Base-by-base conservation (phyloP, 2,797 vertebrate genomes). In the Chloroceryle amazona region DNA sequence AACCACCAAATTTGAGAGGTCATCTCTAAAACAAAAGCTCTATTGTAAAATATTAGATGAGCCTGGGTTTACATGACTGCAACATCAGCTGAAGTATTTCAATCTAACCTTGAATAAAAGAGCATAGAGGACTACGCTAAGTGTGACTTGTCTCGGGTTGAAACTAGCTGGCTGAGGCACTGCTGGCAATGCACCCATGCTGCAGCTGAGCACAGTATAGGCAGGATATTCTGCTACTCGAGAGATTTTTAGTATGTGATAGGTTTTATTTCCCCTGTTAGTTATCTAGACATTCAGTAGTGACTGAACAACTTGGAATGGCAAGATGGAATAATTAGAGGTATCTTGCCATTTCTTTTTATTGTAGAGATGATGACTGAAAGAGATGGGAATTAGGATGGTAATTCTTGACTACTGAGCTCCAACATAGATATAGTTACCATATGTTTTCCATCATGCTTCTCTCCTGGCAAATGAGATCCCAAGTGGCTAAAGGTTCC, bases 211-310 rank as follows among this genome's bases (percentile, higher is more conserved):
- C 0, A 0, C 39, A 35, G 11, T 1, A 13, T 68, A 25, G 20
- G 33, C 0, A 0, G 26, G 37, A 37, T 12, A 49, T 29, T 49
- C 11, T 9, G 1, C 29, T 72, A 54, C 74, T 61, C 0, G 0
- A 51, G 47, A 81, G 20, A 23, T 33, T 71, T 88, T 81, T 14
- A 19, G 22, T 17, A 16, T 21, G 11, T 46, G 33, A 4, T 70
- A 49, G 6, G 18, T 44, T 79, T 80, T 75, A 58, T 75, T 78
- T 88, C 66, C 35, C 22, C 23, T 3, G 10, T 55, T 25, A 35
- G 16, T 51, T 75, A 76, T 37, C 47, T 60, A 41, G 35, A 10
- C 46, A 35, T 41, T 57, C 25, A 62, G 39, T 35, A 75, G 20
- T n/a, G 20, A 70, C 29, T 67, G 51, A 75, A 67, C 21, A 66